These are phyloP conservation scores for Acropora tenuis DNA, from an alignment of 64 coral and sea anemone genomes.

Conservation along the genomic window DNA sequence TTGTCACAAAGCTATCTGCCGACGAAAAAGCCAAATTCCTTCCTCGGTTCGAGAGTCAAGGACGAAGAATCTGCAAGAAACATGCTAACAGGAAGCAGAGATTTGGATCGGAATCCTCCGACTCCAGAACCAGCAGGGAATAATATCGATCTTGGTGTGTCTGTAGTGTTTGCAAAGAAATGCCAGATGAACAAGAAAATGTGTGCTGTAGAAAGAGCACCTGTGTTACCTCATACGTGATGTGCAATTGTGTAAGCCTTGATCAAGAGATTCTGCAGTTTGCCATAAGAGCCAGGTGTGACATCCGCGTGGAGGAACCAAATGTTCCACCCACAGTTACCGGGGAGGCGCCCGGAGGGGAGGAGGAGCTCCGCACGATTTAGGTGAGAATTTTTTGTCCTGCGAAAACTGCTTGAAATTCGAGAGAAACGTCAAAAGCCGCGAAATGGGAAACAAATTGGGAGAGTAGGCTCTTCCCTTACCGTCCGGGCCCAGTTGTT, in stretches of 20 bases:
- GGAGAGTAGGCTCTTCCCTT: too few relatives aligned
- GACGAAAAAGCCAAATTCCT: conserved; percentile 13
- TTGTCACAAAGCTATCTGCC: too few relatives aligned
- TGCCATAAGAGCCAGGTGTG: conserved; percentile 44
- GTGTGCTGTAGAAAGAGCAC: conserved; percentile 23
- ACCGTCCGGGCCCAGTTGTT: too few relatives aligned
- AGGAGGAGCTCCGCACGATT: too few relatives aligned
- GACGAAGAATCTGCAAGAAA: background rate
- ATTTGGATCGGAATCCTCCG: background rate
- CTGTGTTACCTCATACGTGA: conserved; percentile 45
- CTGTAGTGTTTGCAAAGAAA: conserved; percentile 6
- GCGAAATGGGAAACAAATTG: too few relatives aligned
- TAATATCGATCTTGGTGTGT: background rate
- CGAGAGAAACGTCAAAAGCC: too few relatives aligned
- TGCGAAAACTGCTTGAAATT: too few relatives aligned
- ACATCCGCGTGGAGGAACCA: conserved; percentile 21
- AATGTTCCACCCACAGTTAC: conserved; percentile 35
- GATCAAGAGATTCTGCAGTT: conserved; percentile 35
- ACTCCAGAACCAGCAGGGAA: background rate
- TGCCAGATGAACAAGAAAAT: conserved; percentile 30
- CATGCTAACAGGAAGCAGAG: background rate
- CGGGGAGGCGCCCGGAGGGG: background rate
- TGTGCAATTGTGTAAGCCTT: conserved; percentile 28
- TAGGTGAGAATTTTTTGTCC: too few relatives aligned
- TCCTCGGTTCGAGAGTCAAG: background rate